Conservation (phyloP, 1,140 invertebrate genomes). For the Rhyzopertha dominica region DNA sequence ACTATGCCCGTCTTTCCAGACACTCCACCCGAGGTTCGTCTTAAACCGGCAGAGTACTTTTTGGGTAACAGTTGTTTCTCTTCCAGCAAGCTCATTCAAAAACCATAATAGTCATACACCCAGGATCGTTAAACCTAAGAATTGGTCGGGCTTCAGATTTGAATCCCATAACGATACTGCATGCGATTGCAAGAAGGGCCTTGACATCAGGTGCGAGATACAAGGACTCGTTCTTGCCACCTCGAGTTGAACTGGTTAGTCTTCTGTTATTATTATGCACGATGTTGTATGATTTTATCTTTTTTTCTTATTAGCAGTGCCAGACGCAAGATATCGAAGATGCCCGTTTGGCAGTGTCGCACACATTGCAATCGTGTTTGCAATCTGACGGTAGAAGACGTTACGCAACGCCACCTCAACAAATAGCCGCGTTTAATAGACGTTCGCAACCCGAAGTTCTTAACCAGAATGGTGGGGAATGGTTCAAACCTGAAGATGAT, state of each 20-base stretch:
- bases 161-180: constrained; percentile 76
- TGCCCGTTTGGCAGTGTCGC: constrained; percentile 72
- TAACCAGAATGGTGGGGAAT: constrained; percentile 51
- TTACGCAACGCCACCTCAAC: constrained; percentile 80
- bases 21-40: no score
- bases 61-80: no score
- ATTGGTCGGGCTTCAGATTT: constrained; percentile 87
- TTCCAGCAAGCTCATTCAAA: constrained; percentile 58
- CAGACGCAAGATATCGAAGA: constrained; percentile 76
- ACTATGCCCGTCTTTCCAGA: no score
- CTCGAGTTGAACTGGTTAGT: constrained; percentile 51
- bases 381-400: constrained; percentile 73
- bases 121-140: constrained; percentile 82
- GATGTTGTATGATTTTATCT: background rate
- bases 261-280: background rate
- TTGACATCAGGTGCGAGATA: constrained; percentile 43
- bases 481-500: constrained; percentile 58
- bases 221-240: constrained; percentile 61
- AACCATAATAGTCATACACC: constrained; percentile 89
- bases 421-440: constrained; percentile 80
- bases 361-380: constrained; percentile 77
- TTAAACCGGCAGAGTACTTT: no score
- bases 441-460: constrained; percentile 63
- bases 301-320: constrained; percentile 50
- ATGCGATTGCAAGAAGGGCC: constrained; percentile 76